Base-by-base conservation (phyloP, 1,140 invertebrate species). In the Nasonia longicornis region DNA sequence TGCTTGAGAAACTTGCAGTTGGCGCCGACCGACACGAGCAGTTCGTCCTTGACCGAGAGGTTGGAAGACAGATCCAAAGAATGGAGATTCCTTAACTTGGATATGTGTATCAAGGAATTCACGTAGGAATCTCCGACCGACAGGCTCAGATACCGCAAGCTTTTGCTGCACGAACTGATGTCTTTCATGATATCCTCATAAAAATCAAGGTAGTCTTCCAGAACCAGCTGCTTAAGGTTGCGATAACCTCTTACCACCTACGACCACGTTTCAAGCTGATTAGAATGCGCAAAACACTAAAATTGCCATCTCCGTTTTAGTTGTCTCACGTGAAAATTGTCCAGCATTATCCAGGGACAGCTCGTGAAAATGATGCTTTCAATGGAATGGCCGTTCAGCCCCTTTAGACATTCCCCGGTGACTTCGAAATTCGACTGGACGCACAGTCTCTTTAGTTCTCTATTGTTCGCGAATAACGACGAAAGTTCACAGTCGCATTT, bases 351-450 rank as follows among this genome's bases (percentile, higher is more conserved):
- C 4, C n/a, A 70, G 38, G 73, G 64, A 58, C 80, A 81, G 31
- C 71, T 58, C 1, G 63, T 38, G 22, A 80, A 76, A 31, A 58
- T 45, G 38, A 80, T 80, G 31, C 16, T 52, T 70, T 70, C 45
- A 52, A 80, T 80, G 0, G 38, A 80, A 48, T 80, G n/a, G 12
- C 6, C 14, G 42, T 76, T 58, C 6, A 81, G 67, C 26, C 31
- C 38, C 16, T 16, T 26, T 8, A 81, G 71, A 31, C 80, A 77
- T 52, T 77, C 16, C 71, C 80, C 80, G 31, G 66, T 81, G 45
- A 81, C 22, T 29, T 69, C 42, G 7, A 38, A 70, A 45, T 81
- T 77, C 0, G 31, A 48, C 35, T 70, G 20, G 12, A 81, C 16
- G 29, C 35, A 45, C 3, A 76, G 11, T 7, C 38, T 11, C 12